phyloP scores from a whole-genome alignment of 2,888 invertebrate species.

The Sarcophaga carnaria region DNA sequence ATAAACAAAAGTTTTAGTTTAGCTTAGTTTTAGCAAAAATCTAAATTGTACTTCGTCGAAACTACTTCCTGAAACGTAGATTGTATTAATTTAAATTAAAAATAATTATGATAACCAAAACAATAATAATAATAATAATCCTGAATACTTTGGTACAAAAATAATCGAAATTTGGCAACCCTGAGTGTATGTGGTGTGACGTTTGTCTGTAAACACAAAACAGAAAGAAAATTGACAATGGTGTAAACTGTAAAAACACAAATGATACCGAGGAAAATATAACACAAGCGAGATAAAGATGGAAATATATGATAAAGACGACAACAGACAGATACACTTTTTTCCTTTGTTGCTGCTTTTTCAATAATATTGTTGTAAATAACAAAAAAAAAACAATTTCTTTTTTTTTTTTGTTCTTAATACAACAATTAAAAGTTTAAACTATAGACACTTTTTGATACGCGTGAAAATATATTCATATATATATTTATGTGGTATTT shows the following conservation, averaged over 20 bases:
- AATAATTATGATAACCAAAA: background rate
- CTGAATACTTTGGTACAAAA: background rate
- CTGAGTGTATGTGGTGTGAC: constrained; percentile 33
- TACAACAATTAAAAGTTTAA: background rate
- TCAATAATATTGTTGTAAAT: constrained; percentile 31
- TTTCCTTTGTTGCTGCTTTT: constrained; percentile 44
- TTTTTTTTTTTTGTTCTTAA: background rate
- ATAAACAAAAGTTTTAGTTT: too few relatives aligned
- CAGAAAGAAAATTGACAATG: constrained; percentile 58
- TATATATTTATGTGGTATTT: background rate
- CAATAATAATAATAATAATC: constrained; percentile 2
- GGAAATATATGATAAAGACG: constrained; percentile 33
- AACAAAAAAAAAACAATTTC: background rate
- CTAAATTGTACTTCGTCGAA: too few relatives aligned
- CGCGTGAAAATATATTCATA: too few relatives aligned
- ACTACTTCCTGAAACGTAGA: too few relatives aligned
- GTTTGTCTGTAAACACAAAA: constrained; percentile 52
- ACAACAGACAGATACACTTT: constrained; percentile 31
- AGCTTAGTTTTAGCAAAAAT: too few relatives aligned
- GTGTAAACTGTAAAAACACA: constrained; percentile 49
- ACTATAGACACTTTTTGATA: background rate
- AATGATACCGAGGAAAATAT: constrained; percentile 26
- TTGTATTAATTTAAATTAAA: too few relatives aligned
- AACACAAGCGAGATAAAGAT: constrained; percentile 52
- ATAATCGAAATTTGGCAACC: constrained; percentile 56